Evolutionary conservation across 2,888 invertebrate species (phyloP).

Genomic region (Scaptomyza flava): DNA sequence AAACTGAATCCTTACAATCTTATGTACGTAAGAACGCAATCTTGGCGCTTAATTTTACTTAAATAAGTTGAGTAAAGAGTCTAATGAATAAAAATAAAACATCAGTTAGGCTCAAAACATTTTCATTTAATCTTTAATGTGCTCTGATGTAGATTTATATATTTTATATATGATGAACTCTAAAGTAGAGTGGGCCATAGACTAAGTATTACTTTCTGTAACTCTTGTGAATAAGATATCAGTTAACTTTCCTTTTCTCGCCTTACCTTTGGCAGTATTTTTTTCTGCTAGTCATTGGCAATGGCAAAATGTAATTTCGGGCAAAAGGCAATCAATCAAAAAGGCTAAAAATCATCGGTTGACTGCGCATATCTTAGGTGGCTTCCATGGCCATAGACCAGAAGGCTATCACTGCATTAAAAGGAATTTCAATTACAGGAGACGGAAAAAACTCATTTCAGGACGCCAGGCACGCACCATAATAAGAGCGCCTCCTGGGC

Average conservation of each 20-base stretch:
- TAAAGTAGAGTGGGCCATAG: neutral
- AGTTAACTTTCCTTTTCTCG: neutral
- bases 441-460: constrained; percentile 48
- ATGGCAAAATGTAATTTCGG: constrained; percentile 4
- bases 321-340: constrained; percentile 52
- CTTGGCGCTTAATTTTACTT: neutral
- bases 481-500: constrained; percentile 28
- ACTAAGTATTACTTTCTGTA: neutral
- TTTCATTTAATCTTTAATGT: too few species aligned
- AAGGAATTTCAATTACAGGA: constrained; percentile 60
- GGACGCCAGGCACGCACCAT: constrained; percentile 42
- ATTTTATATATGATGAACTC: too few species aligned
- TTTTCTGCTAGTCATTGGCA: constrained; percentile 23
- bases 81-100: too few species aligned
- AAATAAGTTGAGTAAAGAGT: too few species aligned
- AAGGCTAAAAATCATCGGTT: constrained; percentile 29
- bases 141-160: too few species aligned
- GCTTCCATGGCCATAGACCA: neutral
- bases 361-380: constrained; percentile 19
- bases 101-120: too few species aligned
- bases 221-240: neutral
- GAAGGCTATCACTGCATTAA: constrained; percentile 26
- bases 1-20: neutral
- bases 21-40: neutral
- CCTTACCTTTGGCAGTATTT: constrained; percentile 1